A percentile compares a stretch with the other conserved stretches of the same genome.
Conservation (phyloP, 2,797 vertebrate species). For the Rhabdophis nuchalis region DNA sequence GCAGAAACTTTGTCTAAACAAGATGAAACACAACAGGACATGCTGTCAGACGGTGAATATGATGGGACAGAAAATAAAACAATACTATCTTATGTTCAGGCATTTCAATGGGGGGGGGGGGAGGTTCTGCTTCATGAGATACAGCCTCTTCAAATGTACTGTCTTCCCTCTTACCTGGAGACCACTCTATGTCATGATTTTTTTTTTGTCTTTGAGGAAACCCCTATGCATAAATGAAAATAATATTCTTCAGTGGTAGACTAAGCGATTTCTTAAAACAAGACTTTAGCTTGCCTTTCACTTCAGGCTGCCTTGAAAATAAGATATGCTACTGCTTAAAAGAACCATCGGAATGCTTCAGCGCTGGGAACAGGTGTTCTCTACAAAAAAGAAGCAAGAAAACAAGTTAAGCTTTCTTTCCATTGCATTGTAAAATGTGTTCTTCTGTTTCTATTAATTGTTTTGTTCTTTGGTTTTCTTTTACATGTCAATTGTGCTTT, state of each 20-base stretch:
- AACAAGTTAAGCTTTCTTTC: constrained; percentile 78
- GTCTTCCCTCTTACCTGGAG: constrained; percentile 5
- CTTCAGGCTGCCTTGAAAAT: constrained; percentile 79
- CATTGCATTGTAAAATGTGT: constrained; percentile 59
- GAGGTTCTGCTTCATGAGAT: neutral
- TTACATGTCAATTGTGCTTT: constrained; percentile 60
- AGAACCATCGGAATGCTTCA: constrained; percentile 99
- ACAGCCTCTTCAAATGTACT: neutral
- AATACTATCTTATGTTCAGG: constrained; percentile 23
- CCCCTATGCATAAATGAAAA: constrained; percentile 80
- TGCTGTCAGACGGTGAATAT: neutral
- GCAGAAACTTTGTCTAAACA: neutral
- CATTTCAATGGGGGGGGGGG: neutral
- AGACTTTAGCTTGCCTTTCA: constrained; percentile 85
- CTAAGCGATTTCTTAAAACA: constrained; percentile 86
- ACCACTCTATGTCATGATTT: constrained; percentile 53
- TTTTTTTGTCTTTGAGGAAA: constrained; percentile 71
- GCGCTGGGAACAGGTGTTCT: constrained; percentile 95
- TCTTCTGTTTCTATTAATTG: constrained; percentile 43
- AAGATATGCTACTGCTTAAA: constrained; percentile 84
- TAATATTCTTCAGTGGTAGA: constrained; percentile 80
- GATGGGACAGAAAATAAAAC: constrained; percentile 1
- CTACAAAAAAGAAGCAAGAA: constrained; percentile 81
- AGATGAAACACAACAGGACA: constrained; percentile 8
- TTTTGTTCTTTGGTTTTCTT: constrained; percentile 52